phyloP scores from a whole-genome alignment of 2,113 vertebrate species.

The Noctilio leporinus region DNA sequence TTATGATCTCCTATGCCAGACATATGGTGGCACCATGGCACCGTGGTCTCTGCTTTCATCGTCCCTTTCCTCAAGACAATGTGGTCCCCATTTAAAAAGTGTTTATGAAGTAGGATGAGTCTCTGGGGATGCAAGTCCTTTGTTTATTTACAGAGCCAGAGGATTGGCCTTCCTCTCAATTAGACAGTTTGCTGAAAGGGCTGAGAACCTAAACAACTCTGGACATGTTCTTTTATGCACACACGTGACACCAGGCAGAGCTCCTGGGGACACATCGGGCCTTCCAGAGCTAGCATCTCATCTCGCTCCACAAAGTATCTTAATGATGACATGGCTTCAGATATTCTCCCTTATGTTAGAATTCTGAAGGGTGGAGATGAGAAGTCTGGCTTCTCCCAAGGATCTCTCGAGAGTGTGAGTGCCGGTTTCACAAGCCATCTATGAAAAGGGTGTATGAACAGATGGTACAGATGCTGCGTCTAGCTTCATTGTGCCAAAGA shows the following conservation, averaged over 20 bases:
- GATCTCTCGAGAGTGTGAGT: conserved; percentile 36
- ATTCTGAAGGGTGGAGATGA: neutral
- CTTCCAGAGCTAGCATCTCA: neutral
- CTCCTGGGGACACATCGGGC: neutral
- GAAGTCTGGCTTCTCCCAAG: conserved; percentile 28
- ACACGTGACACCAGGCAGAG: neutral
- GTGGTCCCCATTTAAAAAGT: conserved; percentile 10
- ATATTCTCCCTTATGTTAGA: conserved; percentile 23
- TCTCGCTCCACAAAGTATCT: neutral
- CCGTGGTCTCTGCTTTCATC: neutral
- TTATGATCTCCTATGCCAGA: neutral
- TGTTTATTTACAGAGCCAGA: neutral
- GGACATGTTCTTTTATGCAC: neutral
- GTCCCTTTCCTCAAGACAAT: conserved; percentile 10
- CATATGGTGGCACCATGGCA: neutral
- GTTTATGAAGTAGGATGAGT: neutral
- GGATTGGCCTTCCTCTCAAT: neutral
- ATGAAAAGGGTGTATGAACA: conserved; percentile 27
- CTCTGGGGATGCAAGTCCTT: neutral
- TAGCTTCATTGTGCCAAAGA: conserved; percentile 13
- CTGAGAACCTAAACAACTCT: neutral
- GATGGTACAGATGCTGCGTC: conserved; percentile 33
- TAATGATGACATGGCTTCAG: conserved; percentile 11
- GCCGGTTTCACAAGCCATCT: conserved; percentile 35
- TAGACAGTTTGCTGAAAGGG: neutral